These are phyloP conservation scores for Melikaiella ostensackeni DNA, from an alignment of 2,888 invertebrate species.

Conservation along the genomic window DNA sequence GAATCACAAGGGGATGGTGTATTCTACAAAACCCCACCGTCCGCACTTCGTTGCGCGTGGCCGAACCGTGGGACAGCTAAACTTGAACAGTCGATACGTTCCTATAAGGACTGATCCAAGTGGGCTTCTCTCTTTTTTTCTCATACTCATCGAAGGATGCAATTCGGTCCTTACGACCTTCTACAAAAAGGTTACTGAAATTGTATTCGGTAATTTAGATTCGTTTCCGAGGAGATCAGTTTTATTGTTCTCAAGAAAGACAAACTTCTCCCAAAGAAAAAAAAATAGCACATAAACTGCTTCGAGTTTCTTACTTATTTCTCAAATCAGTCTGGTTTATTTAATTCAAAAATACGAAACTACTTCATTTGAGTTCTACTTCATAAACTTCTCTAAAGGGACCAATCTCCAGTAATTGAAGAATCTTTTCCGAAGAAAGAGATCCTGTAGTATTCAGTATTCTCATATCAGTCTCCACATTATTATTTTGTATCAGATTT, in stretches of 20 bases:
- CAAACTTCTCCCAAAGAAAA: slow-evolving; percentile 29
- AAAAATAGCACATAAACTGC: slow-evolving; percentile 35
- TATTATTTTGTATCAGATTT: slow-evolving; percentile 22
- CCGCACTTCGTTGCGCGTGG: slow-evolving; percentile 40
- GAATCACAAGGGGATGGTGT: slow-evolving; percentile 12
- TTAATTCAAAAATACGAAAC: background rate
- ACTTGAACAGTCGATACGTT: slow-evolving; percentile 39
- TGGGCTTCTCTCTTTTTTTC: slow-evolving; percentile 9
- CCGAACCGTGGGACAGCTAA: slow-evolving; percentile 46
- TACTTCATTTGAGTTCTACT: background rate
- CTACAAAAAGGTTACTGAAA: slow-evolving; percentile 36
- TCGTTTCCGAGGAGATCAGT: slow-evolving; percentile 38
- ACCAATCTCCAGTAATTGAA: background rate
- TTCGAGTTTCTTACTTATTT: slow-evolving; percentile 6
- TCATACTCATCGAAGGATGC: slow-evolving; percentile 37
- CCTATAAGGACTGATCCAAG: slow-evolving; percentile 41
- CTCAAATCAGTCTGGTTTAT: background rate
- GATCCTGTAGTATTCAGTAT: background rate
- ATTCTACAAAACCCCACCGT: slow-evolving; percentile 37
- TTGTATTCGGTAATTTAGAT: slow-evolving; percentile 39
- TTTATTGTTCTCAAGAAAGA: slow-evolving; percentile 25
- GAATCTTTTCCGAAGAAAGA: background rate
- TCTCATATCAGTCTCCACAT: background rate
- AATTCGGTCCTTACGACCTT: slow-evolving; percentile 37
- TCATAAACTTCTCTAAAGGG: background rate